Evolutionary conservation across 2,113 vertebrate species (phyloP).

Genomic region (Herpetotheres cachinnans): DNA sequence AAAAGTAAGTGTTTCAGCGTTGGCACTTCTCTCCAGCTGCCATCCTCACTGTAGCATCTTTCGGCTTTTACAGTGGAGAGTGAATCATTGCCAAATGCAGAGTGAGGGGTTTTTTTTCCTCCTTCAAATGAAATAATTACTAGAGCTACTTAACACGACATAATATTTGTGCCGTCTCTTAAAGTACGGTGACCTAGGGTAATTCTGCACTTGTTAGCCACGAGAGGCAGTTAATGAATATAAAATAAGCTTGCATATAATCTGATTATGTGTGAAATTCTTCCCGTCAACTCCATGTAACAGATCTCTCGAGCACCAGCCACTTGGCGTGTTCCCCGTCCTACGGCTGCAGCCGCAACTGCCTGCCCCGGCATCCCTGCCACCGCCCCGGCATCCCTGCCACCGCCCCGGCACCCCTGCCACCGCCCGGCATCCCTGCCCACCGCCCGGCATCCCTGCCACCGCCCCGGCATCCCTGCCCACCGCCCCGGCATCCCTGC

Average conservation of each 20-base stretch:
- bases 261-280: slow-evolving; percentile 67
- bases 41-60: background rate
- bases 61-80: background rate
- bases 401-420: background rate
- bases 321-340: background rate
- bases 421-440: background rate
- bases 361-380: background rate
- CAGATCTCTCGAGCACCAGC: background rate
- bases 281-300: background rate
- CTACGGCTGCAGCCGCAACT: background rate
- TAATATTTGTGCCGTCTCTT: slow-evolving; percentile 8
- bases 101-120: background rate
- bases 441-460: background rate
- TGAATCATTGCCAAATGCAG: background rate
- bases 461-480: background rate
- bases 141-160: background rate
- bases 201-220: slow-evolving; percentile 42
- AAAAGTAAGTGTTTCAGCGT: slow-evolving; percentile 78
- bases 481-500: background rate
- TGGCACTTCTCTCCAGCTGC: background rate
- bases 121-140: slow-evolving; percentile 23
- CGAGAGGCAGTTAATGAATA: slow-evolving; percentile 49
- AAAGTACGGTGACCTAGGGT: slow-evolving; percentile 4
- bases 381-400: background rate
- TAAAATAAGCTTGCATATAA: slow-evolving; percentile 52